Evolutionary conservation across 2,888 invertebrate species (phyloP).

Genomic region (Tetheella fluctuosa): DNA sequence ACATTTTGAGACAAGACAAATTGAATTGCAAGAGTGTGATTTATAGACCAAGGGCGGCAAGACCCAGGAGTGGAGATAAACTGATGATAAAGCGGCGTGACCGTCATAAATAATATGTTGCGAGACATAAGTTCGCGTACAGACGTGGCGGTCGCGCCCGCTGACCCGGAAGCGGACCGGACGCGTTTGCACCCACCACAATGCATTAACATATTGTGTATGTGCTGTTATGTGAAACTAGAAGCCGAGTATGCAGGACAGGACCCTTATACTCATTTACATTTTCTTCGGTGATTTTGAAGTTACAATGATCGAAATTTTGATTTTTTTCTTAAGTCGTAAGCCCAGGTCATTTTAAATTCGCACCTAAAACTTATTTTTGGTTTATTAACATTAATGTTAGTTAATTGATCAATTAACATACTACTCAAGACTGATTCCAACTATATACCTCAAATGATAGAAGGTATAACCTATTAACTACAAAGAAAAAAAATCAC

Average conservation of each 20-base stretch:
- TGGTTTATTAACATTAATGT: too few relatives aligned
- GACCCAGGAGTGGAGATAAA: neutral
- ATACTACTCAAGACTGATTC: too few relatives aligned
- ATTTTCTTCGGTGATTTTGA: too few relatives aligned
- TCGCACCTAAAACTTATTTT: too few relatives aligned
- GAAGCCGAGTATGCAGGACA: neutral
- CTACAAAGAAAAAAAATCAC: too few relatives aligned
- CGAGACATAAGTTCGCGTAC: conserved; percentile 9
- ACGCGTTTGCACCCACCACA: neutral
- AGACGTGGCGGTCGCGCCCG: conserved; percentile 2
- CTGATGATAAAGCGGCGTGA: conserved; percentile 19
- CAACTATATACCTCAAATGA: too few relatives aligned
- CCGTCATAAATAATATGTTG: conserved; percentile 32
- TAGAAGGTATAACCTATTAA: too few relatives aligned
- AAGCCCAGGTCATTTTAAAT: too few relatives aligned
- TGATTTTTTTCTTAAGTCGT: too few relatives aligned
- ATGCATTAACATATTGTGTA: neutral
- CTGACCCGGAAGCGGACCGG: conserved; percentile 11
- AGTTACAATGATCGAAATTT: too few relatives aligned
- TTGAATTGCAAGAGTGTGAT: conserved; percentile 4
- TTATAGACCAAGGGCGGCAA: neutral
- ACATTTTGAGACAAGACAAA: neutral
- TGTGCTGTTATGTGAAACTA: neutral
- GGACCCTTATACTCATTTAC: too few relatives aligned
- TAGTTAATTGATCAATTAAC: too few relatives aligned